Conservation (phyloP, 2,888 invertebrate species). For the Drosophila mercatorum region DNA sequence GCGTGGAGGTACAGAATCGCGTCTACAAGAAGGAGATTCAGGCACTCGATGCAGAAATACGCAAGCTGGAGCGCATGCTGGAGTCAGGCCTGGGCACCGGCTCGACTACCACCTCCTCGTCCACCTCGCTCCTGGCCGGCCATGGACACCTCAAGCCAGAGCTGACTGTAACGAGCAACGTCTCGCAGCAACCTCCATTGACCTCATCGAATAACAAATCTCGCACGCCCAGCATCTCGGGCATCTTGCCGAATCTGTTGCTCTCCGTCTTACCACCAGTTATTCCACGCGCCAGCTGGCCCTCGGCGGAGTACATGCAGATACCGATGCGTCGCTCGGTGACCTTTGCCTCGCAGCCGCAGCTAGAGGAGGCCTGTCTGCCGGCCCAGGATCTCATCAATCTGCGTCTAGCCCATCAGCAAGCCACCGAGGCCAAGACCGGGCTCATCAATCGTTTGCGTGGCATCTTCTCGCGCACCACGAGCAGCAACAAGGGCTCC, state of each 20-base stretch:
- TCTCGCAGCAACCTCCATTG: constrained; percentile 56
- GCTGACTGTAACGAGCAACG: constrained; percentile 79
- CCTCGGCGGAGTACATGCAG: constrained; percentile 88
- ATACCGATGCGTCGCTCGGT: constrained; percentile 87
- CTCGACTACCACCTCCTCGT: constrained; percentile 86
- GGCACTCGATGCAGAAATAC: constrained; percentile 91
- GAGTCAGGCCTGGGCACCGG: constrained; percentile 86
- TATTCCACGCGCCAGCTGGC: constrained; percentile 91
- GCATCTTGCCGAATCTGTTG: constrained; percentile 89
- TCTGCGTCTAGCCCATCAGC: constrained; percentile 86
- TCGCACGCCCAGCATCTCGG: constrained; percentile 88
- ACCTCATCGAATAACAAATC: constrained; percentile 67
- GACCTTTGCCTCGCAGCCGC: constrained; percentile 88
- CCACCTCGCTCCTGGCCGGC: constrained; percentile 78
- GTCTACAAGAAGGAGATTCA: constrained; percentile 94
- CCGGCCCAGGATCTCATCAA: constrained; percentile 87
- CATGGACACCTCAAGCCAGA: constrained; percentile 81
- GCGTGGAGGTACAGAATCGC: constrained; percentile 95
- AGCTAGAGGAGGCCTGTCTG: constrained; percentile 86
- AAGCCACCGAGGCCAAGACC: constrained; percentile 86
- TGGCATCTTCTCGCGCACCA: constrained; percentile 88
- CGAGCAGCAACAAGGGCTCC: constrained; percentile 89
- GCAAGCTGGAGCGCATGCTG: constrained; percentile 89
- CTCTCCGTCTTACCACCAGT: constrained; percentile 91
- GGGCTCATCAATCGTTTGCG: constrained; percentile 86